Evolutionary conservation across 2,888 invertebrate genomes (phyloP).

Genomic region (Lepeophtheirus nordmannii): DNA sequence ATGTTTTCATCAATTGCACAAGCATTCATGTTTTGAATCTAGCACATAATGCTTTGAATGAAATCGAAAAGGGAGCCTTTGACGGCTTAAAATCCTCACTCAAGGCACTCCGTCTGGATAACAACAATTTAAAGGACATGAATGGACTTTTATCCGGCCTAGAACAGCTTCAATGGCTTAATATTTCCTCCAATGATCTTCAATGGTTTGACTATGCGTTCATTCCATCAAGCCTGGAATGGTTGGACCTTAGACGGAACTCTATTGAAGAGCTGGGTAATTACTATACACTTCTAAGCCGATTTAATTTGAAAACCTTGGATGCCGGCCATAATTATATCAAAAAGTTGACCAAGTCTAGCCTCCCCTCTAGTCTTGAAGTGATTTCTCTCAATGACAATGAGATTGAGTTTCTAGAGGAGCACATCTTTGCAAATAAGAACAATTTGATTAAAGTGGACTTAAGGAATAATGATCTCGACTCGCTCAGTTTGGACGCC

Average conservation of each 20-base stretch:
- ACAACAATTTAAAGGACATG: constrained; percentile 62
- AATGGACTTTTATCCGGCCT: constrained; percentile 61
- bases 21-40: constrained; percentile 63
- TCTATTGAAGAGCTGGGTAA: constrained; percentile 63
- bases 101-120: constrained; percentile 62
- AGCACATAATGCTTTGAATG: constrained; percentile 61
- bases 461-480: constrained; percentile 55
- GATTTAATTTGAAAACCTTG: constrained; percentile 49
- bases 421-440: constrained; percentile 53
- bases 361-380: constrained; percentile 65
- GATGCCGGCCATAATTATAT: constrained; percentile 66
- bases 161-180: constrained; percentile 28
- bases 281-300: constrained; percentile 65
- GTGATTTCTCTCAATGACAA: constrained; percentile 62
- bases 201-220: constrained; percentile 60
- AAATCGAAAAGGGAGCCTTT: constrained; percentile 60
- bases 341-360: constrained; percentile 61
- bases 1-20: constrained; percentile 40
- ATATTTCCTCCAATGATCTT: constrained; percentile 44
- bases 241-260: constrained; percentile 69
- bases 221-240: constrained; percentile 55
- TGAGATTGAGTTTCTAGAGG: constrained; percentile 40
- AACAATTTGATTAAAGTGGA: constrained; percentile 57
- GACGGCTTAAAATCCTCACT: constrained; percentile 53
- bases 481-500: constrained; percentile 53